Base-by-base conservation (phyloP, 2,888 invertebrate species). In the Ochropleura plecta region DNA sequence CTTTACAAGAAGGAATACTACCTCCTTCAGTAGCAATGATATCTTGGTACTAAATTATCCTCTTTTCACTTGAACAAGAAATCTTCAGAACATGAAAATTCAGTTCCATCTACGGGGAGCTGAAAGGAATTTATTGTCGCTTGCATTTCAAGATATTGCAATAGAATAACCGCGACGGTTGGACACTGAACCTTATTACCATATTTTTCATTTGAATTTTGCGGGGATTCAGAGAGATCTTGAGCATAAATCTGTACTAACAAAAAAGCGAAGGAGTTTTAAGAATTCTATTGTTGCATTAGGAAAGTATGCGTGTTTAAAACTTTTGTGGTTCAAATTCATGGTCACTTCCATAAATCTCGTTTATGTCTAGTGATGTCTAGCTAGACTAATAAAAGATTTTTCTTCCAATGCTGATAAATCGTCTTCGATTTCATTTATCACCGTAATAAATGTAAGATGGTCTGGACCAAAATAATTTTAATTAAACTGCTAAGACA, bases 131-230 rank as follows among this genome's bases (percentile, higher is more conserved):
- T 85, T 79, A 75, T 64, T 67, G 66, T 53, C 63, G 42, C 72
- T 70, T 79, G 86, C 76, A 83, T 83, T 86, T 73, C 66, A 78
- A 75, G 70, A 84, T 78, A 86, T 80, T 81, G 70, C 78, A 74
- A 81, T 76, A 74, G 70, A 76, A 84, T 75, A 65, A 74, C 71
- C 49, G 44, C 62, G 48, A 55, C 42, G 49, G 51, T 76, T 73
- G 76, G 85, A 79, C 76, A 77, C 72, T 78, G 84, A 75, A 72
- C 65, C 78, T 62, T 68, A 77, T 86, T 70, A 67, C 30, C 82
- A 81, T 81, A 85, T 84, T 84, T 85, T 82, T 82, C 69, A 85
- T 85, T 84, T 79, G 69, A 86, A 84, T 85, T 85, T 81, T 66
- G 78, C 62, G n/a, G 62, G 46, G 59, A 65, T 55, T 63, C 57